Conservation (phyloP, 2,888 invertebrate genomes). For the Stegana nigrithorax region DNA sequence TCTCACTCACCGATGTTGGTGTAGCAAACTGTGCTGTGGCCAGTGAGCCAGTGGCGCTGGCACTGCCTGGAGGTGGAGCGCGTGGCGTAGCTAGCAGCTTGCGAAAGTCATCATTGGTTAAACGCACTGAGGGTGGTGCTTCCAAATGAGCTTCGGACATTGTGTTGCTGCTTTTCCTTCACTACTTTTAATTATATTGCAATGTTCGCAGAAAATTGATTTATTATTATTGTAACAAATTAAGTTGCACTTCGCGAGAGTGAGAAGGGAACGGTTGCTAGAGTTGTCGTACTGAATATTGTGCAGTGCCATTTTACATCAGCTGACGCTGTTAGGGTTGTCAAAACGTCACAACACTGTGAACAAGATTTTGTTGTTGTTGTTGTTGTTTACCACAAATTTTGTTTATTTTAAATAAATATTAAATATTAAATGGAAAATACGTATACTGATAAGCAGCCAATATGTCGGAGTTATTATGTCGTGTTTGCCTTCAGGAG, state of each 20-base stretch:
- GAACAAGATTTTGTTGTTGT: background rate
- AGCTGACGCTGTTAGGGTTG: no score
- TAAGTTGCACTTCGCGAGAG: background rate
- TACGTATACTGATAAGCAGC: background rate
- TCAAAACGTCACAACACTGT: no score
- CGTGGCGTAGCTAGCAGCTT: conserved; percentile 96
- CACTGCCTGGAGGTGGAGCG: conserved; percentile 71
- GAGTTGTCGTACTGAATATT: background rate
- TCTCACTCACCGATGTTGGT: conserved; percentile 46
- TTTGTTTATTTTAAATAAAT: background rate
- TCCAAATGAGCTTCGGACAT: conserved; percentile 59
- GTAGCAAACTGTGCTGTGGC: conserved; percentile 57
- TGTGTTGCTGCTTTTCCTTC: no score
- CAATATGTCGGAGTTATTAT: conserved; percentile 43
- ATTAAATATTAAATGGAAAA: background rate
- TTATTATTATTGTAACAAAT: no score
- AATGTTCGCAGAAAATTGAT: no score
- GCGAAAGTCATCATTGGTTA: conserved; percentile 97
- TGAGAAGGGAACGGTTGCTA: background rate
- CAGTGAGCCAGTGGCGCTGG: conserved; percentile 41
- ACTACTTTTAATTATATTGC: no score
- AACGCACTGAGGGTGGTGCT: conserved; percentile 77
- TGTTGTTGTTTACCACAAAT: background rate
- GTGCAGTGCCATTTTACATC: background rate
- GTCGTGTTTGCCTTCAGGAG: conserved; percentile 61